phyloP scores from a whole-genome alignment of 2,113 vertebrate genomes.

The Bos taurus region DNA sequence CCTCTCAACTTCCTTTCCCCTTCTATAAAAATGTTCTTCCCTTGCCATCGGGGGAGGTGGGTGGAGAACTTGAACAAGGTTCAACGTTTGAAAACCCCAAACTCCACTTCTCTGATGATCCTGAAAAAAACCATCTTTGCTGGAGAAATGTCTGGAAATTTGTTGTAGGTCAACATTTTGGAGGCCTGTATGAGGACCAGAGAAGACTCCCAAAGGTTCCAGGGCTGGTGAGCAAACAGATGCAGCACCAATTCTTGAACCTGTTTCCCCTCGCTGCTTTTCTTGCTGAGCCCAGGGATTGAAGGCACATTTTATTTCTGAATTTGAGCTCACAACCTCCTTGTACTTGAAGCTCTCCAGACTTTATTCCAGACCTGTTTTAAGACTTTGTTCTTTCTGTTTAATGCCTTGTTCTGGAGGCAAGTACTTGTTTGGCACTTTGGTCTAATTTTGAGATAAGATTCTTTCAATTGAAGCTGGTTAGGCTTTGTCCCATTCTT shows the following conservation, averaged over 20 bases:
- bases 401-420: background rate
- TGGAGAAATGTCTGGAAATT: background rate
- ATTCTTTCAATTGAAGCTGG: background rate
- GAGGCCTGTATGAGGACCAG: background rate
- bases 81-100: background rate
- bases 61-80: background rate
- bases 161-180: background rate
- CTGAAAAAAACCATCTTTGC: background rate
- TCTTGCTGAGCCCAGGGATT: background rate
- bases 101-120: background rate
- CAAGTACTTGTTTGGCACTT: background rate
- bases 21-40: background rate
- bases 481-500: background rate
- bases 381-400: background rate
- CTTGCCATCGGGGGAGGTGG: background rate
- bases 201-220: background rate
- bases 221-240: background rate
- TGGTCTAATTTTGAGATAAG: background rate
- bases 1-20: background rate
- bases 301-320: background rate
- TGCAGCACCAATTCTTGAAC: background rate
- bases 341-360: background rate
- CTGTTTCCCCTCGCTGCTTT: background rate
- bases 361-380: background rate
- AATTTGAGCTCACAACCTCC: background rate